Conservation (phyloP, 2,888 invertebrate species). For the Periphyllus acericola region DNA sequence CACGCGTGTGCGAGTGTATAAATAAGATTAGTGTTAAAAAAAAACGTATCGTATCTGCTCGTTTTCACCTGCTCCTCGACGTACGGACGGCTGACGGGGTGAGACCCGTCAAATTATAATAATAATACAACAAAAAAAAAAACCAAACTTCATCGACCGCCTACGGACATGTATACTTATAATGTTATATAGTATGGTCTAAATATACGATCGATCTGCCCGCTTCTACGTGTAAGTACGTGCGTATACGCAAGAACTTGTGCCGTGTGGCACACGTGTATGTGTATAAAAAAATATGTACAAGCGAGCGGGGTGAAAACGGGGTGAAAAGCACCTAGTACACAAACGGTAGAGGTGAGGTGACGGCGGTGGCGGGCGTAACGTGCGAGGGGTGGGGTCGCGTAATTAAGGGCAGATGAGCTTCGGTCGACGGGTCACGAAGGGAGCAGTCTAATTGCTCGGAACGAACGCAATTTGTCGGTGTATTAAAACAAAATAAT, state of each 20-base stretch:
- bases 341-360: not conserved
- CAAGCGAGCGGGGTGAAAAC: not conserved
- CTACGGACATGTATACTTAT: not conserved
- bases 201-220: not conserved
- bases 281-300: not conserved
- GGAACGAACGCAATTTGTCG: constrained; percentile 62
- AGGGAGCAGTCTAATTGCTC: constrained; percentile 62
- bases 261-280: not conserved
- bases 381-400: not conserved
- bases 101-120: not conserved
- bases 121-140: constrained; percentile 3
- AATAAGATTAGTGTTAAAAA: not conserved
- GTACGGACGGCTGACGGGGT: not conserved
- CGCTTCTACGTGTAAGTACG: not conserved
- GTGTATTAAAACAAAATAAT: constrained; percentile 50
- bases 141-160: not conserved
- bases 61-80: constrained; percentile 24
- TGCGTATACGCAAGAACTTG: not conserved
- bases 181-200: not conserved
- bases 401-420: constrained; percentile 59
- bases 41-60: not conserved
- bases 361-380: not conserved
- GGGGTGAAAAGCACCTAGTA: not conserved
- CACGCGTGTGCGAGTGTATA: not conserved
- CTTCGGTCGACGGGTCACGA: constrained; percentile 56